Percentiles rank a stretch among this genome's conserved stretches.
Evolutionary conservation across 35 echinoderm and acorn worm species (phyloP).

Genomic region (Diadema setosum): DNA sequence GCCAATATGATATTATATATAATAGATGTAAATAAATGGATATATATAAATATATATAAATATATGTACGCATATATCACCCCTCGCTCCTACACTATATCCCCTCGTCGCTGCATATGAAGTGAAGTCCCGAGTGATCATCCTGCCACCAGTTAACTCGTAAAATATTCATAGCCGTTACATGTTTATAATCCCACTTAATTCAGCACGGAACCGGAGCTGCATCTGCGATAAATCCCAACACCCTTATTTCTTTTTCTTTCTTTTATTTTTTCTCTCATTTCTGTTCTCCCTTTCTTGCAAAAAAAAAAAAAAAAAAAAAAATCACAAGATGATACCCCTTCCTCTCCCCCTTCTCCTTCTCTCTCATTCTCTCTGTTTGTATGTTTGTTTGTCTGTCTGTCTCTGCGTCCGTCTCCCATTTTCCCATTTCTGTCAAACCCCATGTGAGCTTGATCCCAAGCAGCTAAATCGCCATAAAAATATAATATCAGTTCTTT

Average conservation of each 20-base stretch:
- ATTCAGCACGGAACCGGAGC: background rate
- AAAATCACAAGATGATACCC: too few relatives aligned
- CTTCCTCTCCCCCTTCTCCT: background rate
- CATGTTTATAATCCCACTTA: background rate
- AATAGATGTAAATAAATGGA: too few relatives aligned
- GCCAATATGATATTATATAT: too few relatives aligned
- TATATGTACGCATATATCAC: too few relatives aligned
- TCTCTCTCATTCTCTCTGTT: background rate
- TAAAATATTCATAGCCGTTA: background rate
- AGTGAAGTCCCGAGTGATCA: too few relatives aligned
- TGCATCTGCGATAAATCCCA: background rate
- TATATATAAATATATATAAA: too few relatives aligned
- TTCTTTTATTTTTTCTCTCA: background rate
- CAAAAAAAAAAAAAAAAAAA: too few relatives aligned
- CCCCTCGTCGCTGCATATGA: too few relatives aligned
- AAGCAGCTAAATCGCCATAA: too few relatives aligned
- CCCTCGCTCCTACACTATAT: too few relatives aligned
- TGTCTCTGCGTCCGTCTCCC: background rate
- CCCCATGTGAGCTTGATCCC: too few relatives aligned
- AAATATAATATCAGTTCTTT: too few relatives aligned
- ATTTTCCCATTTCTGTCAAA: background rate
- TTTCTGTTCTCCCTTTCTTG: background rate
- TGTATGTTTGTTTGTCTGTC: background rate
- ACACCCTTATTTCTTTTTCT: background rate
- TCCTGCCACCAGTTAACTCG: background rate